Percentiles rank a stretch among this genome's conserved stretches.
phyloP scores from a whole-genome alignment of 2,888 invertebrate genomes.

The Druceiella hillmani region DNA sequence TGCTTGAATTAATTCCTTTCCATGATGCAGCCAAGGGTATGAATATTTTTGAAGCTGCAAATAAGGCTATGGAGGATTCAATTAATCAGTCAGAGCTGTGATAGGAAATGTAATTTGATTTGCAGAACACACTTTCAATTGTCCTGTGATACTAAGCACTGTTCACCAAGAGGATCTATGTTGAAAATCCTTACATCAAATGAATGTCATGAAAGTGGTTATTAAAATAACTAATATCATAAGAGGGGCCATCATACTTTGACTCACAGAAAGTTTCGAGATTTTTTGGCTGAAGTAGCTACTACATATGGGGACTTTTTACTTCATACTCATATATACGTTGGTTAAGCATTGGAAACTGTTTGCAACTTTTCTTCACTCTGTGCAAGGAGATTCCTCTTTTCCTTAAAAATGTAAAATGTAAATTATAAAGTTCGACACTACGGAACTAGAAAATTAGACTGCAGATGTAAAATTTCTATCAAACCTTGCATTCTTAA shows the following conservation, averaged over 20 bases:
- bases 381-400: slow-evolving; percentile 16
- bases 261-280: too few relatives aligned
- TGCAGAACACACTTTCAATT: not conserved
- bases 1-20: slow-evolving; percentile 4
- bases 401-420: slow-evolving; percentile 16
- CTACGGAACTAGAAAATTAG: too few relatives aligned
- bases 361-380: slow-evolving; percentile 12
- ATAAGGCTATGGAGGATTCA: slow-evolving; percentile 7
- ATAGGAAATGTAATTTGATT: not conserved
- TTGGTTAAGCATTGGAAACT: too few relatives aligned
- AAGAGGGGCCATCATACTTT: slow-evolving; percentile 14
- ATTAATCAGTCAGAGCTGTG: slow-evolving; percentile 2
- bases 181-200: slow-evolving; percentile 9
- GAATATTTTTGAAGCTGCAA: slow-evolving; percentile 8
- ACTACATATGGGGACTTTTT: slow-evolving; percentile 12
- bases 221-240: slow-evolving; percentile 13
- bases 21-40: slow-evolving; percentile 7
- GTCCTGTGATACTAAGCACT: slow-evolving; percentile 6
- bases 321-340: slow-evolving; percentile 8
- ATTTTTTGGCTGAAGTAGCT: too few relatives aligned
- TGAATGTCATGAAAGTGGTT: slow-evolving; percentile 9
- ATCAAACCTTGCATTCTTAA: slow-evolving; percentile 14
- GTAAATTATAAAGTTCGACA: too few relatives aligned
- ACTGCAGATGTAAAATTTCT: slow-evolving; percentile 19
- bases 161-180: slow-evolving; percentile 5